Evolutionary conservation across 2,113 vertebrate genomes (phyloP).

Genomic region (Alligator sinensis): DNA sequence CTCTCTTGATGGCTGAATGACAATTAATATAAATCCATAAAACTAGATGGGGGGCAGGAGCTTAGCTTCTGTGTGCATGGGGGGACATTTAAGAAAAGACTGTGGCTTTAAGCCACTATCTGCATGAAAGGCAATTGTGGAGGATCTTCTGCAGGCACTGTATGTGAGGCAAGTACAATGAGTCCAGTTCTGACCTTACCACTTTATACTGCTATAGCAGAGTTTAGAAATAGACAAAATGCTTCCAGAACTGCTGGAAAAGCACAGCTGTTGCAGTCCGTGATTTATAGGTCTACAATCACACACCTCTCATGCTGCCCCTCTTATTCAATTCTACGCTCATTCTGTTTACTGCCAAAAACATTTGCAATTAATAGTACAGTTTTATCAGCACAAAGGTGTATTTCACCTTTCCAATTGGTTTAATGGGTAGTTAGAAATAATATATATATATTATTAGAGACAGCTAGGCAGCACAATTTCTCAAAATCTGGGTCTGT

Average conservation of each 20-base stretch:
- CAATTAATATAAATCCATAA: neutral
- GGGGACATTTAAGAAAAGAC: neutral
- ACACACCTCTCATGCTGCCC: accelerated
- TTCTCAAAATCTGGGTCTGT: neutral
- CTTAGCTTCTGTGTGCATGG: accelerated
- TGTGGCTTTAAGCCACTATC: neutral
- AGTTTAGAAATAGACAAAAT: accelerated
- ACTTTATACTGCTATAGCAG: neutral
- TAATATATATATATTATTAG: neutral
- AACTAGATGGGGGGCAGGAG: neutral
- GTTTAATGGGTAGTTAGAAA: neutral
- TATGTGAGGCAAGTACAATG: neutral
- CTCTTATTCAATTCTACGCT: accelerated
- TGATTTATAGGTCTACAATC: accelerated
- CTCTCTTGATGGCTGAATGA: neutral
- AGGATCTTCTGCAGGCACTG: neutral
- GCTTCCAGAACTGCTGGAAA: neutral
- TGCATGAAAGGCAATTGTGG: neutral
- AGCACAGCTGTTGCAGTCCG: neutral
- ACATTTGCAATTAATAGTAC: neutral
- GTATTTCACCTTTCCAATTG: accelerated
- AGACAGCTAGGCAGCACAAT: neutral
- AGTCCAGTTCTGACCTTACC: neutral
- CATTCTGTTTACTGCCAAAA: neutral
- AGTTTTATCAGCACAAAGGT: accelerated